Evolutionary conservation across 2,113 vertebrate genomes (phyloP).

Genomic region (Neogobius melanostomus): DNA sequence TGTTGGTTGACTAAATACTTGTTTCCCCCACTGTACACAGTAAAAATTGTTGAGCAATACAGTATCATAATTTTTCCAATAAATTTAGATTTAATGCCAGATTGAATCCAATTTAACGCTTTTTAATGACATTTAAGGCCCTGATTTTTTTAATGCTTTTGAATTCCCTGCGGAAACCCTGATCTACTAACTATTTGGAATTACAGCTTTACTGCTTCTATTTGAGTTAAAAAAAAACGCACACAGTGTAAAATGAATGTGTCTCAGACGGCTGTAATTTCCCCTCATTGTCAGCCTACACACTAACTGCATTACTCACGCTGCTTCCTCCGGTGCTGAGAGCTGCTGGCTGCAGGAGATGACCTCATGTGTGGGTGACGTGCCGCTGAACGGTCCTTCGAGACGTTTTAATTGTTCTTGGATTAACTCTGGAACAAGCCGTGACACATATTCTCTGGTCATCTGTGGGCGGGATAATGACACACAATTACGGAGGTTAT

Average conservation of each 20-base stretch:
- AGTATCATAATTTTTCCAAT: too few relatives aligned
- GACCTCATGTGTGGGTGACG: conserved; percentile 65
- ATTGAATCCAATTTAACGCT: too few relatives aligned
- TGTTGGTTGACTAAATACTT: too few relatives aligned
- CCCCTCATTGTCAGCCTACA: conserved; percentile 44
- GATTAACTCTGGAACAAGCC: conserved; percentile 32
- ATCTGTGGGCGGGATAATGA: background rate
- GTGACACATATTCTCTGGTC: conserved; percentile 24
- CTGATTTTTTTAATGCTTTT: too few relatives aligned
- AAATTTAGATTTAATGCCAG: too few relatives aligned
- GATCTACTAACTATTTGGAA: too few relatives aligned
- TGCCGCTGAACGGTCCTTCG: conserved; percentile 54
- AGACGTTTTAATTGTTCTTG: conserved; percentile 53
- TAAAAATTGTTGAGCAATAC: too few relatives aligned
- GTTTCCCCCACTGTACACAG: too few relatives aligned
- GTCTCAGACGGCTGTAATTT: conserved; percentile 35
- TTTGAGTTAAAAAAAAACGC: background rate
- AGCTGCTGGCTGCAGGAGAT: conserved; percentile 51
- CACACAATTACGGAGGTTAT: conserved; percentile 6
- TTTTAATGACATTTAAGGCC: too few relatives aligned
- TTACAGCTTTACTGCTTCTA: too few relatives aligned
- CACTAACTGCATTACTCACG: conserved; percentile 51
- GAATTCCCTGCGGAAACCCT: too few relatives aligned
- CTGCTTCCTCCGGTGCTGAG: conserved; percentile 56
- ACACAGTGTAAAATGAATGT: background rate